Conservation (phyloP, 2,113 vertebrate genomes). For the Phocoena phocoena region DNA sequence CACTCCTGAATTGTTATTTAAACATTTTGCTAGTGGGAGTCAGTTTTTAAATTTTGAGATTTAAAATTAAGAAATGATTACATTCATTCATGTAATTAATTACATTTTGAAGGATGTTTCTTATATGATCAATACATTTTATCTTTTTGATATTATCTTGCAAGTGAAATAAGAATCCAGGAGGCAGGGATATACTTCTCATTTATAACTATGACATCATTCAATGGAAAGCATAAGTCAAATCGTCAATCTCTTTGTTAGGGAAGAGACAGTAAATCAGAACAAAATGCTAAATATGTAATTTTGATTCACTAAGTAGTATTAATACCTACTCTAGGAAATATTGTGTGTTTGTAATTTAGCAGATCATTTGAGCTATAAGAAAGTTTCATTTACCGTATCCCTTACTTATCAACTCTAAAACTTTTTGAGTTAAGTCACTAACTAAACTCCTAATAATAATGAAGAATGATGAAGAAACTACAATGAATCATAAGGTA, state of each 20-base stretch:
- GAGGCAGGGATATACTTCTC: slow-evolving; percentile 56
- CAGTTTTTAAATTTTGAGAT: background rate
- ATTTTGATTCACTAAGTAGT: slow-evolving; percentile 62
- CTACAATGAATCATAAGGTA: background rate
- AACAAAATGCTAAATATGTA: slow-evolving; percentile 56
- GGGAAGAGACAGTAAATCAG: slow-evolving; percentile 25
- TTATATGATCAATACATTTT: slow-evolving; percentile 38
- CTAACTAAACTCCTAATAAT: background rate
- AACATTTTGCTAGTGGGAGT: background rate
- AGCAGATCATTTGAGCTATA: background rate
- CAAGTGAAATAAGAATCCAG: slow-evolving; percentile 24
- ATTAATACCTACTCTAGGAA: slow-evolving; percentile 65
- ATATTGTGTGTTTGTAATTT: slow-evolving; percentile 40
- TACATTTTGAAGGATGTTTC: background rate
- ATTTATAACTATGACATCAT: slow-evolving; percentile 65
- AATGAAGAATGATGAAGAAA: background rate
- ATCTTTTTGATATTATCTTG: slow-evolving; percentile 17
- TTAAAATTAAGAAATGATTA: background rate
- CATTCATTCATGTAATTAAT: background rate
- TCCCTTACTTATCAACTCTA: background rate
- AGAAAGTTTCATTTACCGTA: slow-evolving; percentile 42
- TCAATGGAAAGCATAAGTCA: slow-evolving; percentile 48
- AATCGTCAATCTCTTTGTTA: slow-evolving; percentile 54
- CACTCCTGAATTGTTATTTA: background rate
- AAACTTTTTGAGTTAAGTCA: slow-evolving; percentile 24